Evolutionary conservation across 1,140 invertebrate genomes (phyloP).

Genomic region (Bombus consobrinus): DNA sequence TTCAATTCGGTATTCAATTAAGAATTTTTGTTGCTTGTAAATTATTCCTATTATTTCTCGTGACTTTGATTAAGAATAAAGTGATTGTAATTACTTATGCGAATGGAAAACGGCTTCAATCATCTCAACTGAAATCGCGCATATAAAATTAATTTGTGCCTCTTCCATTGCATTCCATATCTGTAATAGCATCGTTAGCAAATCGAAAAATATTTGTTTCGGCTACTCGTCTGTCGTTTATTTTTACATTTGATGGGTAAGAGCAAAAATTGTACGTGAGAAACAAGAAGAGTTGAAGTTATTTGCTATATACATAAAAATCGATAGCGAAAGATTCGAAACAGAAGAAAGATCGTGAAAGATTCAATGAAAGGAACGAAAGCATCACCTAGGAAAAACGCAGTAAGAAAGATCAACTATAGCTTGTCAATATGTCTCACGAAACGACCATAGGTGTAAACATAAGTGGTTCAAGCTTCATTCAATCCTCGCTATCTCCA

Average conservation of each 20-base stretch:
- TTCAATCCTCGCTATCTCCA: conserved; percentile 36
- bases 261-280: too few relatives aligned
- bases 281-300: too few relatives aligned
- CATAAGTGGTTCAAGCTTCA: conserved; percentile 34
- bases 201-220: too few relatives aligned
- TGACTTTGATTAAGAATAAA: neutral
- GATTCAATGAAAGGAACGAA: too few relatives aligned
- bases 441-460: conserved; percentile 29
- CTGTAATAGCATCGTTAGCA: too few relatives aligned
- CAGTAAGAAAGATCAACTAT: neutral
- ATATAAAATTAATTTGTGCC: neutral
- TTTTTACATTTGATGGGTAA: too few relatives aligned
- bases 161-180: neutral
- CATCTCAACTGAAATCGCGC: neutral
- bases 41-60: too few relatives aligned
- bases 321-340: too few relatives aligned
- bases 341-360: too few relatives aligned
- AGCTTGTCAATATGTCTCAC: conserved; percentile 26
- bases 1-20: neutral
- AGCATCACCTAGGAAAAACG: too few relatives aligned
- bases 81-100: neutral
- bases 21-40: neutral
- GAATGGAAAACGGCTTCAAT: neutral
- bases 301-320: too few relatives aligned
- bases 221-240: too few relatives aligned